Evolutionary conservation across 1,140 invertebrate genomes (phyloP).

Genomic region (Prorops nasuta): DNA sequence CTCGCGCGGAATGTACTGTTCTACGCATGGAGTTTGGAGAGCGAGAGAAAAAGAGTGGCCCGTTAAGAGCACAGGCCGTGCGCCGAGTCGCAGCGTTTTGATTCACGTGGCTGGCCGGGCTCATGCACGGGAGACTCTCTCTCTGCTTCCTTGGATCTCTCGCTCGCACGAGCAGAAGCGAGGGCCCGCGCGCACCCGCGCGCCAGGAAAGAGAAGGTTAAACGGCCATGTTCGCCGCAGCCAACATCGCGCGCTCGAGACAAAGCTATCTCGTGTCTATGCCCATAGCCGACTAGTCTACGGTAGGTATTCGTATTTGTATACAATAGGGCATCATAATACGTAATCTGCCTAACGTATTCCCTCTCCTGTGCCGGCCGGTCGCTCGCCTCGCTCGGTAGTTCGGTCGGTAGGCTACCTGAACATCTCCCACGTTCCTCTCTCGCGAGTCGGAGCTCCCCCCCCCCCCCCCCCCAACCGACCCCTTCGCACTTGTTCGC

Average conservation of each 20-base stretch:
- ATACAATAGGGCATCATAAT: slow-evolving; percentile 55
- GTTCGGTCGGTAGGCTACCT: slow-evolving; percentile 24
- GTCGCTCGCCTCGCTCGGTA: too few species aligned
- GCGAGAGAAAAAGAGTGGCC: background rate
- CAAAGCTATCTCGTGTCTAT: slow-evolving; percentile 33
- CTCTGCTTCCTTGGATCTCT: too few species aligned
- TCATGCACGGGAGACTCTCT: too few species aligned
- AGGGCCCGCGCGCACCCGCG: background rate
- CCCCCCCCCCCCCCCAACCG: background rate
- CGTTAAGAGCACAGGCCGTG: background rate
- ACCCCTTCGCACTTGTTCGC: slow-evolving; percentile 27
- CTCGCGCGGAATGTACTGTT: background rate
- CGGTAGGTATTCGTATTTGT: slow-evolving; percentile 43
- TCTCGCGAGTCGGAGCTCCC: slow-evolving; percentile 18
- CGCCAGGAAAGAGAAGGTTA: background rate
- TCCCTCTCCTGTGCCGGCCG: too few species aligned
- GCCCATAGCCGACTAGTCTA: slow-evolving; percentile 19
- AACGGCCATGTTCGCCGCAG: too few species aligned
- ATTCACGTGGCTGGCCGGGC: background rate
- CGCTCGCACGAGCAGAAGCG: too few species aligned
- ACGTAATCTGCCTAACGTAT: slow-evolving; percentile 47
- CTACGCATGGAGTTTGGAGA: background rate
- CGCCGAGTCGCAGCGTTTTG: background rate
- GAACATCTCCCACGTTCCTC: slow-evolving; percentile 44
- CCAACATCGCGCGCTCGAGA: too few species aligned